phyloP scores from a whole-genome alignment of 1,140 invertebrate genomes.

The Helicoverpa zea region DNA sequence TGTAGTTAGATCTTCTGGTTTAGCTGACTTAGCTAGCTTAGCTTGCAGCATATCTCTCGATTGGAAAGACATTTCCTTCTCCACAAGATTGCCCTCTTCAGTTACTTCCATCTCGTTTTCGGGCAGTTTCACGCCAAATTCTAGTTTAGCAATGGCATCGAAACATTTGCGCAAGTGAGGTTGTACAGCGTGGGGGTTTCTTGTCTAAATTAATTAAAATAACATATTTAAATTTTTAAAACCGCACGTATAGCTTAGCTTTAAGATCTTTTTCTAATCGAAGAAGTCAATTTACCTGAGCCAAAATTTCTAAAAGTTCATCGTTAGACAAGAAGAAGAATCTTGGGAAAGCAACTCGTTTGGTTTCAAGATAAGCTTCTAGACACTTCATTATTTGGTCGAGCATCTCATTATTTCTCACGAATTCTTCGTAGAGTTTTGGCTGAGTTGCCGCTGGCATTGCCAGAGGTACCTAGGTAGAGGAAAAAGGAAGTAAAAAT shows the following conservation, averaged over 20 bases:
- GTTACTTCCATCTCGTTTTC: constrained; percentile 85
- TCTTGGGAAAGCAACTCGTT: constrained; percentile 95
- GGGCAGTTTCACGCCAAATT: constrained; percentile 89
- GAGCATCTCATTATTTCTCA: constrained; percentile 92
- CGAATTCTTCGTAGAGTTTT: constrained; percentile 90
- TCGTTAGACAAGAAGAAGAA: constrained; percentile 98
- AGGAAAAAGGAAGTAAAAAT: not conserved
- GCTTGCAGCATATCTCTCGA: constrained; percentile 78
- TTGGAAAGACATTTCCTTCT: constrained; percentile 77
- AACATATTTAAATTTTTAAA: too few relatives aligned
- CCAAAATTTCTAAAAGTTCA: constrained; percentile 96
- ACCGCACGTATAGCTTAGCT: too few relatives aligned
- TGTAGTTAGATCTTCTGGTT: constrained; percentile 88
- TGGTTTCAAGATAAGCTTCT: constrained; percentile 94
- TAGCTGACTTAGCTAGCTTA: constrained; percentile 74
- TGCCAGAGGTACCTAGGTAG: constrained; percentile 89
- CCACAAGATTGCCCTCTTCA: constrained; percentile 75
- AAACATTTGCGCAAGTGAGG: constrained; percentile 96
- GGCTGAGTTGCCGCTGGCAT: constrained; percentile 90
- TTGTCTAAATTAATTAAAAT: constrained; percentile 86
- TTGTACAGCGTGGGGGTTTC: constrained; percentile 95
- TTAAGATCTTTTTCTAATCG: not conserved
- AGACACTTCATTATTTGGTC: constrained; percentile 94
- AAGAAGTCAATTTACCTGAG: constrained; percentile 88
- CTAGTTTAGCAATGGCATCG: constrained; percentile 93